Base-by-base conservation (phyloP, 1,140 invertebrate species). In the Monomorium pharaonis region DNA sequence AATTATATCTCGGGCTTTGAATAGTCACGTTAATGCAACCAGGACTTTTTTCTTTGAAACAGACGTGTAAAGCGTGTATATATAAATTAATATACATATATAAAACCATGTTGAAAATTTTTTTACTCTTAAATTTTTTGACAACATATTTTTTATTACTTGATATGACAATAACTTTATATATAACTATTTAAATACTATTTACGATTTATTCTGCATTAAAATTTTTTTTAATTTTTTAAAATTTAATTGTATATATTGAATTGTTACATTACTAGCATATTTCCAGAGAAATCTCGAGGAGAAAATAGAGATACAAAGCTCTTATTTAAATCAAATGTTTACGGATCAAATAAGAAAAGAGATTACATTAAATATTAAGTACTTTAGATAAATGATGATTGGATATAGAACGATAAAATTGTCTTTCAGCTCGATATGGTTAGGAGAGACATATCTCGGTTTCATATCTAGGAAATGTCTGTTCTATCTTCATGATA, bases 401-500 rank as follows among this genome's bases (percentile, higher is more conserved):
- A 42, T 33, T 54, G 44, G 10, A 69, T 54, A 37, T 27, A 21
- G 30, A 14, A 27, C 24, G 33, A 30, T 42, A 33, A 69, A 54
- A 69, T 80, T 24, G 21, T 80, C 21, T 42, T 47, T n/a, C 16
- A 18, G 4, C 54, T 51, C 5, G 47, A 44, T 67, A 27, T 51
- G 16, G 75, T 49, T 49, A 33, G 27, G 14, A 7, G 14, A 60
- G 33, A 44, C 10, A 9, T 74, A 24, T 69, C 33, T 80, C 18
- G 30, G 10, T 69, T 69, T n/a, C 16, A 54, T 42, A 42, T 69
- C 27, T 56, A 33, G 62, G 62, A 12, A 69, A 67, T 69, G n/a
- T 54, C 42, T 54, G 37, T 56, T 54, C 47, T 42, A 56, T 80
- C 44, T 42, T 56, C 21, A n/a, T n/a, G 76, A 80, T 80, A 51